Conservation (phyloP, 1,140 invertebrate species). For the Drosophila chauvacae region DNA sequence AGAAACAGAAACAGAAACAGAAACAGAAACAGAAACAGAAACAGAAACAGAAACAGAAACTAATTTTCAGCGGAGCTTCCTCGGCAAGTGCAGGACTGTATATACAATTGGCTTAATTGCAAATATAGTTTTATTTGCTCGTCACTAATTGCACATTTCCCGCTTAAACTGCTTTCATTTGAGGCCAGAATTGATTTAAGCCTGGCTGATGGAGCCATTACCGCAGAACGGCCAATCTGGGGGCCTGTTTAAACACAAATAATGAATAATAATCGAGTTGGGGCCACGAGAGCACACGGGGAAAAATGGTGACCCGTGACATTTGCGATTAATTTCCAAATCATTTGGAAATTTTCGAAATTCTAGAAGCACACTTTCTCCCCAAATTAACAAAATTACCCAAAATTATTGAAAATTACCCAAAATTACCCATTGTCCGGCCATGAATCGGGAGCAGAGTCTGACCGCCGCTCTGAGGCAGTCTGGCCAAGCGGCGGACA, state of each 20-base stretch:
- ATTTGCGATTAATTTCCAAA: neutral
- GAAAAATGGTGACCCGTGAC: neutral
- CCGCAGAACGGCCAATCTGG: neutral
- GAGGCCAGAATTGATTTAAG: neutral
- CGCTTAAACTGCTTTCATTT: neutral
- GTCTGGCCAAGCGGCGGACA: neutral
- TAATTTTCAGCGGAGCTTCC: constrained; percentile 15
- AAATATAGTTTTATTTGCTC: constrained; percentile 19
- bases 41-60: constrained; percentile 8
- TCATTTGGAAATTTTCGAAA: neutral
- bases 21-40: too few relatives aligned
- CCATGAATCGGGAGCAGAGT: constrained; percentile 14
- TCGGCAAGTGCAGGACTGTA: neutral
- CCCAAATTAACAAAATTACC: neutral
- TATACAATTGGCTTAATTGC: constrained; percentile 20
- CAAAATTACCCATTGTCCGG: neutral
- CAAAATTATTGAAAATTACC: too few relatives aligned
- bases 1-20: too few relatives aligned
- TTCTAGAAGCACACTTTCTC: neutral
- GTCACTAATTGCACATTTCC: constrained; percentile 10
- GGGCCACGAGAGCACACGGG: neutral
- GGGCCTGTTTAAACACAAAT: neutral
- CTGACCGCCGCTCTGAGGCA: constrained; percentile 7
- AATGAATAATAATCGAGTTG: neutral
- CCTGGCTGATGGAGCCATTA: neutral